phyloP scores from a whole-genome alignment of 2,113 vertebrate genomes.

The Xyrauchen texanus region DNA sequence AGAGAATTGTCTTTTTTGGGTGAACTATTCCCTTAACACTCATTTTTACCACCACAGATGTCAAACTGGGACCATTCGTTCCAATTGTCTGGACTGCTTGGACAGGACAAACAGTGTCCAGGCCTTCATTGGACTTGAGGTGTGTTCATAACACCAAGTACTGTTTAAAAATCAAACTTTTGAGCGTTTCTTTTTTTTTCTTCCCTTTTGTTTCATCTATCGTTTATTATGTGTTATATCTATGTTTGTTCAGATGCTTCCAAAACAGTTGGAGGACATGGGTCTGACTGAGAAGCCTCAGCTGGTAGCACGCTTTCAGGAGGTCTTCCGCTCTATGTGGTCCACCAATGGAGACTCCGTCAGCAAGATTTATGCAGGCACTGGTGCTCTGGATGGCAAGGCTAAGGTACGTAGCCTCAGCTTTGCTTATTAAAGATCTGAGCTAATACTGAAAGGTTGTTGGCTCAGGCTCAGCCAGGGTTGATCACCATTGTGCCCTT shows the following conservation, averaged over 20 bases:
- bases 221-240: background rate
- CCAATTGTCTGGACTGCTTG: slow-evolving; percentile 97
- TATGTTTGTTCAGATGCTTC: slow-evolving; percentile 79
- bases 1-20: too few species aligned
- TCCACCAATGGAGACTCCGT: slow-evolving; percentile 93
- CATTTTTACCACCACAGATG: slow-evolving; percentile 71
- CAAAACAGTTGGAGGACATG: slow-evolving; percentile 88
- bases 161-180: background rate
- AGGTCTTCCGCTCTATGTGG: slow-evolving; percentile 98
- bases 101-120: slow-evolving; percentile 98
- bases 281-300: slow-evolving; percentile 94
- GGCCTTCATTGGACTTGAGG: slow-evolving; percentile 93
- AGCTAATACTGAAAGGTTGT: too few species aligned
- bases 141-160: slow-evolving; percentile 50
- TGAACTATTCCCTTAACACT: too few species aligned
- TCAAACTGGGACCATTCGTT: slow-evolving; percentile 90
- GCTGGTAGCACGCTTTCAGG: slow-evolving; percentile 93
- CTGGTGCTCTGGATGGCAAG: slow-evolving; percentile 96
- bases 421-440: too few species aligned
- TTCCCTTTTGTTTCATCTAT: too few species aligned
- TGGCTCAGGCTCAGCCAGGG: too few species aligned
- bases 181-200: background rate
- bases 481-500: background rate
- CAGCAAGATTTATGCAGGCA: slow-evolving; percentile 98
- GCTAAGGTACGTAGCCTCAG: slow-evolving; percentile 83